Evolutionary conservation across 2,113 vertebrate species (phyloP), one percentile per base, ranked within the genome.

Genomic region (Callipepla squamata): DNA sequence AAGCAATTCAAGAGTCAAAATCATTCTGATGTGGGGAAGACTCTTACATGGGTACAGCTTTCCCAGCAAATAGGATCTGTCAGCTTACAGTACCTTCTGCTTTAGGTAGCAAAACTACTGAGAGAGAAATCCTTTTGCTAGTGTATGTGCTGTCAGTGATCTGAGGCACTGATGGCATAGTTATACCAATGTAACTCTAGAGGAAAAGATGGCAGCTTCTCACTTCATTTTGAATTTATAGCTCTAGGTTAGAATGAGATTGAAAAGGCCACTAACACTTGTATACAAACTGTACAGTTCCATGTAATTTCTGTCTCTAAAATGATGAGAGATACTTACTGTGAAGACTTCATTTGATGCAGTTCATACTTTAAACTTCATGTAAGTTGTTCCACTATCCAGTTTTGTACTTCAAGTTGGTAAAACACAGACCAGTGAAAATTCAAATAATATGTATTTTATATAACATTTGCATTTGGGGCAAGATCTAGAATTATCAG

Each of bases 261-360:
- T 78, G 81, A 92, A 94, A 96, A 94, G 70, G 72, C 59, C 63
- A 68, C 67, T 91, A 96, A 85, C 89, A 83, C 79, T 91, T 79
- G 1, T 25, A 36, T 32, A 16, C 42, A 63, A 92, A 85, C 80
- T 44, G 40, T 48, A 89, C 53, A 55, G 34, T 69, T 93, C 21
- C 73, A 70, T 66, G 40, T 55, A 87, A 89, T 87, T 92, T 81
- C 19, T 72, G 14, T 40, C 38, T 91, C 72, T 67, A 87, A 87
- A 85, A 89, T 69, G 2, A n/a, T 48, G 12, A 89, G 40, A 81
- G 65, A 40, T n/a, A 58, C 11, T 61, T 51, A 61, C 6, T 61
- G 21, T 26, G 63, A 70, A 32, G 68, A 89, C 32, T 66, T 18
- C 14, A 5, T 62, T 85, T 59, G 17, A 22, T 69, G 40, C 45